Percentiles rank a stretch among this genome's conserved stretches.
These are phyloP conservation scores for Nemoura dubitans DNA, from an alignment of 2,888 invertebrate species.

Conservation along the genomic window DNA sequence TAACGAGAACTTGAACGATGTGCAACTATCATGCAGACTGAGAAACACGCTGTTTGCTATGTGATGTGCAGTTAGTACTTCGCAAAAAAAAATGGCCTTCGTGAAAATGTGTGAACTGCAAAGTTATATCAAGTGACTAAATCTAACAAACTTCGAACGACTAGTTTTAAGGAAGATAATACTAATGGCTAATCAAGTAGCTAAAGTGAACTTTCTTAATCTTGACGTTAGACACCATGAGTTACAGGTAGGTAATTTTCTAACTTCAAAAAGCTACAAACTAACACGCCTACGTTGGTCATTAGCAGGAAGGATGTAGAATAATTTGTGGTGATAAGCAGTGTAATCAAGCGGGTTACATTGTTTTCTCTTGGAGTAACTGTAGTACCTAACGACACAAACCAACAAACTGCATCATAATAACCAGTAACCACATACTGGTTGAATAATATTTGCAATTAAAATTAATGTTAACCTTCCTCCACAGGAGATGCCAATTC, in stretches of 20 bases:
- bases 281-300: background rate
- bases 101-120: background rate
- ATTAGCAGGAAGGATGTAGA: background rate
- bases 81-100: background rate
- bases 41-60: background rate
- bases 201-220: conserved; percentile 12
- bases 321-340: background rate
- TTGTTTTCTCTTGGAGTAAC: background rate
- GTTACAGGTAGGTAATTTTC: background rate
- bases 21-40: background rate
- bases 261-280: background rate
- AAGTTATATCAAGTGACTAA: background rate
- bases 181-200: background rate
- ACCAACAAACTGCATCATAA: background rate
- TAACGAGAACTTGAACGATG: background rate
- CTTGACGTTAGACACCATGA: background rate
- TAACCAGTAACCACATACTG: background rate
- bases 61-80: background rate
- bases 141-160: background rate
- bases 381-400: background rate
- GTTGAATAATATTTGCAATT: background rate
- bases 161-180: background rate
- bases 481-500: conserved; percentile 30
- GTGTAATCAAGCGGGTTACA: background rate
- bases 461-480: background rate